Evolutionary conservation across 1,140 invertebrate species (phyloP), one percentile per base, ranked within the genome.

Genomic region (Drosophila melanica): DNA sequence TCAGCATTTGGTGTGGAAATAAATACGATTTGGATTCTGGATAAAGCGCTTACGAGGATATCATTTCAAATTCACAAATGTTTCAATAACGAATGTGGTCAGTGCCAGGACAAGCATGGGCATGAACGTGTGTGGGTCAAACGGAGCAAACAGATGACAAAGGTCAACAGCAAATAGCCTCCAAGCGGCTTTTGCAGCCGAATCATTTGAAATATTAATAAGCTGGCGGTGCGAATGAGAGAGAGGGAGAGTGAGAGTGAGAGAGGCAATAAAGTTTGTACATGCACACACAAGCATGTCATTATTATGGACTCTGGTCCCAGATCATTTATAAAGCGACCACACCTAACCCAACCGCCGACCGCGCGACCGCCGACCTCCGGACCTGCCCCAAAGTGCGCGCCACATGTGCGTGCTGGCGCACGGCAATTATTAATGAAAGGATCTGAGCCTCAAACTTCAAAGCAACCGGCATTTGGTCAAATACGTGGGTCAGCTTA

Each of bases 131-230:
- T 23, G 9, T 8, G n/a, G 30, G 47, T n/a, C 39, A 7, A 11
- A 54, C 33, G 39, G 16, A 42, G 33, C 44, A 45, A 66, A 39
- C 48, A 54, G 55, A 60, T 76, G 68, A 76, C 73, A 75, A 71
- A 63, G 70, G 70, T 73, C 59, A 42, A 50, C 64, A 54, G 63
- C 23, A 86, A 80, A 87, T 86, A 70, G 45, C 57, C 53, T 82
- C 71, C 82, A 27, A 75, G 75, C 53, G 81, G 55, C 45, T 35
- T 42, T 72, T 55, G 62, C 44, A 57, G 55, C 48, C 69, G 58
- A 84, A 86, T 81, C 70, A 81, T 85, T 85, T 85, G 82, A 75
- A 81, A 86, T 75, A 87, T 81, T 86, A 78, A 85, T 75, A 74
- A 73, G 74, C 23, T 7, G 18, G 27, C 37, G 45, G 67, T 44